These are phyloP conservation scores for Volucella bombylans DNA, from an alignment of 2,888 invertebrate species.

Conservation along the genomic window DNA sequence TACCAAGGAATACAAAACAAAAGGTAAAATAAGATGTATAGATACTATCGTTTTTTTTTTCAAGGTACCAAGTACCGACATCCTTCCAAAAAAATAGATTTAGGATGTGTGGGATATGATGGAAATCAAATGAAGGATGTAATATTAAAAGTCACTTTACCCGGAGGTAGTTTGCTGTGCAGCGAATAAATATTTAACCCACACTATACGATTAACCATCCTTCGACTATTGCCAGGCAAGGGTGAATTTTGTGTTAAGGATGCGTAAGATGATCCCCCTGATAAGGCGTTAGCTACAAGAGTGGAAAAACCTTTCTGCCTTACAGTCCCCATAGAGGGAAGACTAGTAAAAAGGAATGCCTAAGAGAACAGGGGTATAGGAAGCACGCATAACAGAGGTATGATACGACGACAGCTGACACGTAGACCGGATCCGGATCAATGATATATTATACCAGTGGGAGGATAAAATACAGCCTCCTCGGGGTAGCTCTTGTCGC, in stretches of 20 bases:
- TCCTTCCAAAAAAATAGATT: constrained; percentile 52
- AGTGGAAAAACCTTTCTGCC: not conserved
- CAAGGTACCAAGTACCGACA: constrained; percentile 40
- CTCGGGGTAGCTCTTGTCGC: constrained; percentile 45
- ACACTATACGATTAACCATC: not conserved
- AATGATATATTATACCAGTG: constrained; percentile 71
- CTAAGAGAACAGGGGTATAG: constrained; percentile 37
- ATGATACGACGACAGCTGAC: constrained; percentile 66
- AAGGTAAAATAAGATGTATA: constrained; percentile 28
- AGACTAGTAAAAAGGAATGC: constrained; percentile 15
- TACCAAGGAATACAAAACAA: constrained; percentile 17
- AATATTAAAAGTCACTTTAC: constrained; percentile 62
- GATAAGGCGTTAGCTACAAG: constrained; percentile 12
- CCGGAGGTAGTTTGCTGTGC: not conserved
- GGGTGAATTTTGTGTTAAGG: constrained; percentile 49
- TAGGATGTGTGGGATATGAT: constrained; percentile 44
- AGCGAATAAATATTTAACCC: not conserved
- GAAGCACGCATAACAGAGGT: constrained; percentile 55
- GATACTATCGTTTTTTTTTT: constrained; percentile 26
- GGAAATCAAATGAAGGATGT: constrained; percentile 59
- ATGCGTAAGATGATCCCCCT: constrained; percentile 38
- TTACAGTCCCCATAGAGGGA: not conserved
- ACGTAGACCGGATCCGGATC: constrained; percentile 67
- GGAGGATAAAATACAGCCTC: constrained; percentile 61
- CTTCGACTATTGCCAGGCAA: not conserved